Conservation (phyloP, 2,113 vertebrate species). For the Scopus umbretta region DNA sequence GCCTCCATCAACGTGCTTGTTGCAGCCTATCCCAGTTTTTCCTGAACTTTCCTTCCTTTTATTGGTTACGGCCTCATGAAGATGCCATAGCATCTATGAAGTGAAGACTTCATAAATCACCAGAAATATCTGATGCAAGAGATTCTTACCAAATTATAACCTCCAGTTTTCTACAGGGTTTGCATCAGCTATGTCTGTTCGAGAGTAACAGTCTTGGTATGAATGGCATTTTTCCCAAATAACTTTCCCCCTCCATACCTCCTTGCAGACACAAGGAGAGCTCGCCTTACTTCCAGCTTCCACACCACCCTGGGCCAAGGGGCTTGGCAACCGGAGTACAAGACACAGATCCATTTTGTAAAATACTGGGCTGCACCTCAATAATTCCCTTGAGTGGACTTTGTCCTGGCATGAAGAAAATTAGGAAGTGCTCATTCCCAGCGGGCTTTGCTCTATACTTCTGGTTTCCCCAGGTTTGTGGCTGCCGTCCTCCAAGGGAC, state of each 20-base stretch:
- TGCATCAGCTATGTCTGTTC: neutral
- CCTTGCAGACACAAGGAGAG: neutral
- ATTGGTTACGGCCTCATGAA: neutral
- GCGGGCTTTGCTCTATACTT: neutral
- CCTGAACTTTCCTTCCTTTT: neutral
- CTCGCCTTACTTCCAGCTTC: neutral
- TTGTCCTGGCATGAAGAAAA: too few relatives aligned
- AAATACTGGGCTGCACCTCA: neutral
- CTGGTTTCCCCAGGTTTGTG: neutral
- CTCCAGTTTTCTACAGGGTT: neutral
- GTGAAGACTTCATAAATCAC: neutral
- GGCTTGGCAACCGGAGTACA: neutral
- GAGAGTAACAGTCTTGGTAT: neutral
- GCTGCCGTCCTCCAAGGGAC: neutral
- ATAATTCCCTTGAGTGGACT: neutral
- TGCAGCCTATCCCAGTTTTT: neutral
- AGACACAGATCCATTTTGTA: neutral
- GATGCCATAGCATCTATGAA: fast-evolving
- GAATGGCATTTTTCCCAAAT: neutral
- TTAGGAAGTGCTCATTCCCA: neutral
- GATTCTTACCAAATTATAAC: neutral
- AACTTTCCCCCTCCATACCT: neutral
- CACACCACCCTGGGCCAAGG: neutral
- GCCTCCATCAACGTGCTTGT: fast-evolving
- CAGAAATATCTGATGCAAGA: neutral